Conservation (phyloP, 2,888 invertebrate genomes). For the Sthenelais limicola region DNA sequence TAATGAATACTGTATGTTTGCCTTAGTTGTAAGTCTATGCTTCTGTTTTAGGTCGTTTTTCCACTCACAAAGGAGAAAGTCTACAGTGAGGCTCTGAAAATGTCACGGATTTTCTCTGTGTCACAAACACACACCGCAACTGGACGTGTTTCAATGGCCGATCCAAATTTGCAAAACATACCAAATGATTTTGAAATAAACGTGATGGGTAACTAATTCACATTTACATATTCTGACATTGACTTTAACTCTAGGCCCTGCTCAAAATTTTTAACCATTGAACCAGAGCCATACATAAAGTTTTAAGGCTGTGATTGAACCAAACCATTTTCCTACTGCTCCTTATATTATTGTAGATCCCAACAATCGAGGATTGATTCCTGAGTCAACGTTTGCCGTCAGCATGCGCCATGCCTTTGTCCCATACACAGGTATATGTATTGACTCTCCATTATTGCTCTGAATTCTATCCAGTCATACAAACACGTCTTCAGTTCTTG, state of each 20-base stretch:
- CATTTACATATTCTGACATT: not conserved
- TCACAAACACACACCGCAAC: constrained; percentile 73
- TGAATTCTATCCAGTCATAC: too few species aligned
- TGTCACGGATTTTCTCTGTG: constrained; percentile 66
- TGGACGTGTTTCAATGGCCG: constrained; percentile 89
- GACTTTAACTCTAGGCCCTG: too few species aligned
- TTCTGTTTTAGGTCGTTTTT: constrained; percentile 65
- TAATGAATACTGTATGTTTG: too few species aligned
- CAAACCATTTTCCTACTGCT: too few species aligned
- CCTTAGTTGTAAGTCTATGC: too few species aligned
- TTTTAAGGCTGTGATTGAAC: too few species aligned
- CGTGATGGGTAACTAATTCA: constrained; percentile 58
- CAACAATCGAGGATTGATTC: too few species aligned
- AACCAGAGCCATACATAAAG: too few species aligned
- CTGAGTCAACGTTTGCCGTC: constrained; percentile 52
- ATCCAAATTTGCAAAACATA: constrained; percentile 93
- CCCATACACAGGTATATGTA: constrained; percentile 65
- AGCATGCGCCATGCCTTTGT: constrained; percentile 71
- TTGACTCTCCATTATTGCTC: too few species aligned
- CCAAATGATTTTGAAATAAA: constrained; percentile 86
- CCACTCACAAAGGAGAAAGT: constrained; percentile 69
- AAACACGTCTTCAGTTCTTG: too few species aligned
- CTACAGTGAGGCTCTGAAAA: constrained; percentile 56
- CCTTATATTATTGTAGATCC: too few species aligned
- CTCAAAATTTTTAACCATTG: too few species aligned